Evolutionary conservation across 2,888 invertebrate species (phyloP).

Genomic region (Callyntrura sp.): DNA sequence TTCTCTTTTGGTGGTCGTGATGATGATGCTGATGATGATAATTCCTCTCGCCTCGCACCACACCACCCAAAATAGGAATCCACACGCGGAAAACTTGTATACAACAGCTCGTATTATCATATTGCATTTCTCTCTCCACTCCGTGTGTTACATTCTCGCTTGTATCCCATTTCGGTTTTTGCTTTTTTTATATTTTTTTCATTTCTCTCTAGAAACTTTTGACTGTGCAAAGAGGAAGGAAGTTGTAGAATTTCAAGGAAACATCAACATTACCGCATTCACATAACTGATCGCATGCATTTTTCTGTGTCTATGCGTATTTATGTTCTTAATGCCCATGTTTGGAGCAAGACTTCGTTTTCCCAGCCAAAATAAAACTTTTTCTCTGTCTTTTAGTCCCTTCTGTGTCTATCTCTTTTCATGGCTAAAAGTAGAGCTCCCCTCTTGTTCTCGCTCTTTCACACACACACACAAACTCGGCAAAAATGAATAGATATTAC

Average conservation of each 20-base stretch:
- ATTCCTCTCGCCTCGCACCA: too few relatives aligned
- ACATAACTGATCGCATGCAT: background rate
- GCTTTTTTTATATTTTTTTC: background rate
- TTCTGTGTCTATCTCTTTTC: background rate
- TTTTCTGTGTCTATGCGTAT: background rate
- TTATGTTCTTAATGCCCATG: constrained; percentile 11
- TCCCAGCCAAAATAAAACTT: constrained; percentile 43
- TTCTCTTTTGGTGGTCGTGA: constrained; percentile 30
- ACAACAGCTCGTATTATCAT: background rate
- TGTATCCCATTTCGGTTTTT: background rate
- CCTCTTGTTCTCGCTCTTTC: background rate
- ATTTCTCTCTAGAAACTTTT: constrained; percentile 11
- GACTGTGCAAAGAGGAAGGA: constrained; percentile 62
- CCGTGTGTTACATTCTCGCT: too few relatives aligned
- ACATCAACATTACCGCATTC: constrained; percentile 1
- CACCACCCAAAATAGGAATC: constrained; percentile 19
- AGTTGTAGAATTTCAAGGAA: constrained; percentile 51
- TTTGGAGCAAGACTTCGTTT: constrained; percentile 5
- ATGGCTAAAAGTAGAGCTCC: constrained; percentile 15
- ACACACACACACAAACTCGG: too few relatives aligned
- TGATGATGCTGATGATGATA: too few relatives aligned
- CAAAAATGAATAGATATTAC: constrained; percentile 72
- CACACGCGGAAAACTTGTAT: constrained; percentile 1
- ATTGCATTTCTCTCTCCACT: constrained; percentile 4
- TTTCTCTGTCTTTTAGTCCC: constrained; percentile 45